Conservation (phyloP, 2,888 invertebrate genomes). For the Pemphredon lugubris region DNA sequence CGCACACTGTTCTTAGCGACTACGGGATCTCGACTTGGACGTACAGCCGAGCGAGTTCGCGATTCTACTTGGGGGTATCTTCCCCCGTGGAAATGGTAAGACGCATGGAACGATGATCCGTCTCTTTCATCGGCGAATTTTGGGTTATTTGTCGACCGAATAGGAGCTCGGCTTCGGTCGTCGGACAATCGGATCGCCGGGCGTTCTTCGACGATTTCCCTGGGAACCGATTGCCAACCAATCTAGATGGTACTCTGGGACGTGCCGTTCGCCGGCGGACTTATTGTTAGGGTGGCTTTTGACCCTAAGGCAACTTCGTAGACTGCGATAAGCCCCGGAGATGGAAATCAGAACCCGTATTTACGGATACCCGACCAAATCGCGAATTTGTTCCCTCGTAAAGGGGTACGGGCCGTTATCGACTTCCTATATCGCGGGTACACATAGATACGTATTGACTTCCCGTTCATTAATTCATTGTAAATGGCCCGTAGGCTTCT, state of each 20-base stretch:
- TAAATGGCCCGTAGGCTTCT: too few relatives aligned
- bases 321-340: conserved; percentile 42
- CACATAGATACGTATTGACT: background rate
- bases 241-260: conserved; percentile 37
- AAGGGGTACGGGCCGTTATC: conserved; percentile 25
- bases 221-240: conserved; percentile 53
- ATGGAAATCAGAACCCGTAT: conserved; percentile 55
- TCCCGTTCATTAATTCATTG: too few relatives aligned
- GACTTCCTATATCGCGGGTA: background rate
- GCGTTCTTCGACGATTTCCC: conserved; percentile 48
- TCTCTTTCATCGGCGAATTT: conserved; percentile 32
- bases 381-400: conserved; percentile 37
- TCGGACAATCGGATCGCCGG: conserved; percentile 29
- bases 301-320: conserved; percentile 41
- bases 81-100: conserved; percentile 1
- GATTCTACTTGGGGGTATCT: too few relatives aligned
- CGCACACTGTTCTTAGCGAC: too few relatives aligned
- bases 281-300: conserved; percentile 55
- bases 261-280: conserved; percentile 35
- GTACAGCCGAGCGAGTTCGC: background rate
- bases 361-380: conserved; percentile 32
- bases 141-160: conserved; percentile 36
- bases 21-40: too few relatives aligned
- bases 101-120: conserved; percentile 19
- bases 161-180: conserved; percentile 1